Conservation (phyloP, 2,888 invertebrate species). For the Lordiphosa andalusiaca region DNA sequence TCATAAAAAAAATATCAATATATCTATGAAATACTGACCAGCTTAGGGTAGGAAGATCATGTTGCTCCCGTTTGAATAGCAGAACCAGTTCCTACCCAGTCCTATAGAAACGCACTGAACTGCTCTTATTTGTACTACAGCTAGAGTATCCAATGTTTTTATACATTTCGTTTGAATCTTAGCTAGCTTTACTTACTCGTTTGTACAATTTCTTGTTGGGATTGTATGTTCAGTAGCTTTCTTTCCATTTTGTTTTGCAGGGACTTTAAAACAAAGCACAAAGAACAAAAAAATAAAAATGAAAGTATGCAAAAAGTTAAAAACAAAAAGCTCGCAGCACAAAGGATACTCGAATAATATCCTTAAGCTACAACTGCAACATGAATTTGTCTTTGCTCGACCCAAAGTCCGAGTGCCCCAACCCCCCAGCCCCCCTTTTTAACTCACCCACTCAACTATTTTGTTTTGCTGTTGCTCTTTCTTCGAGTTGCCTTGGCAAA, state of each 20-base stretch:
- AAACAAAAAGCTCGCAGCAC: slow-evolving; percentile 59
- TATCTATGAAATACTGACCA: no score
- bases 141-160: slow-evolving; percentile 18
- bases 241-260: no score
- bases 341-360: slow-evolving; percentile 72
- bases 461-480: slow-evolving; percentile 46
- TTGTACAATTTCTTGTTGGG: no score
- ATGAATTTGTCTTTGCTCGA: slow-evolving; percentile 69
- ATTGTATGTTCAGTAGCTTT: no score
- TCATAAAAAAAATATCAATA: no score
- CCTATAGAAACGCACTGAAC: no score
- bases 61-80: no score
- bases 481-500: slow-evolving; percentile 52
- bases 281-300: slow-evolving; percentile 11
- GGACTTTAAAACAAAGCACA: slow-evolving; percentile 10
- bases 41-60: no score
- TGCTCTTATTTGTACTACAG: background rate
- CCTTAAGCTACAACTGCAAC: slow-evolving; percentile 74
- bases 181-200: no score
- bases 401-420: slow-evolving; percentile 27
- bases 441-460: slow-evolving; percentile 23
- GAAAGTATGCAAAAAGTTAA: slow-evolving; percentile 65
- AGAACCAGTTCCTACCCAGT: no score
- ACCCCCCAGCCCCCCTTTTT: slow-evolving; percentile 18
- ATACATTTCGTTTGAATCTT: no score